Conservation (phyloP, 2,888 invertebrate species). For the Drosophila borealis region DNA sequence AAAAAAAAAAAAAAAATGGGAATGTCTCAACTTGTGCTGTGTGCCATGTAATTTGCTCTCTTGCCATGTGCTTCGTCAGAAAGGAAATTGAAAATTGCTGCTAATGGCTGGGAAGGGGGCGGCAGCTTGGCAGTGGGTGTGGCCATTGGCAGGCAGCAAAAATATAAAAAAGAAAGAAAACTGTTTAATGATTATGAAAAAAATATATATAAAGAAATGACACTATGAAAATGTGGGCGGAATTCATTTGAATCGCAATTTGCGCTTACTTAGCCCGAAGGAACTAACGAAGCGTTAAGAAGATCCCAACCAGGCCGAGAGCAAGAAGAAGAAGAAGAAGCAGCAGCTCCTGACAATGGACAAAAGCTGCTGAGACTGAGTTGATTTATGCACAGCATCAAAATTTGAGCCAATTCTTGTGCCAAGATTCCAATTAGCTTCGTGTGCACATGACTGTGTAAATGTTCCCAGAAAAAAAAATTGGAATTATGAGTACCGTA, state of each 20-base stretch:
- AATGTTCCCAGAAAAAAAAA: background rate
- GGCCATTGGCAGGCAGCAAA: slow-evolving; percentile 35
- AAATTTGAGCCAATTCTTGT: slow-evolving; percentile 53
- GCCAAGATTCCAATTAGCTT: slow-evolving; percentile 45
- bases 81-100: slow-evolving; percentile 84
- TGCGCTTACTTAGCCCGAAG: slow-evolving; percentile 49
- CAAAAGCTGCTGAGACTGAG: slow-evolving; percentile 22
- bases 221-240: slow-evolving; percentile 80
- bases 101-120: slow-evolving; percentile 56
- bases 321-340: background rate
- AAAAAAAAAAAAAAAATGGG: slow-evolving; percentile 34
- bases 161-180: slow-evolving; percentile 35
- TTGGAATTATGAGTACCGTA: background rate
- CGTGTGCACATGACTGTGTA: slow-evolving; percentile 4
- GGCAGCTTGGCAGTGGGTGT: slow-evolving; percentile 57
- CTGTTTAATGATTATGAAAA: slow-evolving; percentile 77
- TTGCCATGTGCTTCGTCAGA: slow-evolving; percentile 84
- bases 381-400: slow-evolving; percentile 61
- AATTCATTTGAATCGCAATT: slow-evolving; percentile 75
- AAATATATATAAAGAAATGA: slow-evolving; percentile 52
- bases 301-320: slow-evolving; percentile 39
- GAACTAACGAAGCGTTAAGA: slow-evolving; percentile 68
- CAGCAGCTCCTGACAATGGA: slow-evolving; percentile 10
- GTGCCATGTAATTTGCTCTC: slow-evolving; percentile 84
- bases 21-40: slow-evolving; percentile 56